phyloP scores from a whole-genome alignment of 1,140 invertebrate species.

The Bradysia coprophila region DNA sequence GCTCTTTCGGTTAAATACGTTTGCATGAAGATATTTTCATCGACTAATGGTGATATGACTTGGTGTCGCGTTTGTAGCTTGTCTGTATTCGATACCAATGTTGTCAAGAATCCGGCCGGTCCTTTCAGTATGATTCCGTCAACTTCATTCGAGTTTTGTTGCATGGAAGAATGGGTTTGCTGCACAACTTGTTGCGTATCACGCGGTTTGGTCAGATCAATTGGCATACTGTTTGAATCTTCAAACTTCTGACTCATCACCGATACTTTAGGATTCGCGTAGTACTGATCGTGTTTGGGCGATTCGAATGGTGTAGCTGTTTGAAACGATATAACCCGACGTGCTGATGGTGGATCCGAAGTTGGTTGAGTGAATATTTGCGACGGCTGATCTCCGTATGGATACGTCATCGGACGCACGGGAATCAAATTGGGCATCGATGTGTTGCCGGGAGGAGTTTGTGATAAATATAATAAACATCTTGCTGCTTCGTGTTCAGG shows the following conservation, averaged over 20 bases:
- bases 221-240: constrained; percentile 15
- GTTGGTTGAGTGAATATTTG: too few relatives aligned
- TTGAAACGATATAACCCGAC: too few relatives aligned
- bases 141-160: background rate
- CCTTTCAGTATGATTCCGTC: too few relatives aligned
- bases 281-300: constrained; percentile 23
- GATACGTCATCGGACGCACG: constrained; percentile 1
- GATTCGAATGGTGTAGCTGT: constrained; percentile 23
- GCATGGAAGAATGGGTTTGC: background rate
- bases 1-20: constrained; percentile 57
- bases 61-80: constrained; percentile 15
- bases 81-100: constrained; percentile 20
- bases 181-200: background rate
- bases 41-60: background rate
- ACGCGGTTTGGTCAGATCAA: constrained; percentile 21
- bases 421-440: background rate
- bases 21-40: constrained; percentile 26
- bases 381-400: constrained; percentile 1
- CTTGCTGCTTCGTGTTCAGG: constrained; percentile 77
- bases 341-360: too few relatives aligned
- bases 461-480: constrained; percentile 61
- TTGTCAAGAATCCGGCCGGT: constrained; percentile 16
- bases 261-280: constrained; percentile 16
- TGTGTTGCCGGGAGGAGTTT: background rate
- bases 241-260: constrained; percentile 12